phyloP scores from a whole-genome alignment of 2,888 invertebrate genomes.

The Rhynchonema sp. region DNA sequence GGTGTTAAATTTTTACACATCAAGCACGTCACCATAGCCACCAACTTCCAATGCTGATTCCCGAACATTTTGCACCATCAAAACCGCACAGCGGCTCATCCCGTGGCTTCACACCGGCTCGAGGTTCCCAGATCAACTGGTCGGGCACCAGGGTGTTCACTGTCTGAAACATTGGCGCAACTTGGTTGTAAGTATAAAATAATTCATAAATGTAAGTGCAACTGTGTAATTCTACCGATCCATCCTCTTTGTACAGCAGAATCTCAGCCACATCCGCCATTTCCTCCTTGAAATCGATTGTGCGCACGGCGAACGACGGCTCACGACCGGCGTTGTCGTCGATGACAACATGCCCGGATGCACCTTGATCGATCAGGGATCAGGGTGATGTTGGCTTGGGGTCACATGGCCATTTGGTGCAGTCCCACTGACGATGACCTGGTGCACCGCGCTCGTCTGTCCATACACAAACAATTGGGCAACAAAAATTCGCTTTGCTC shows the following conservation, averaged over 20 bases:
- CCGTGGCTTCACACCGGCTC: constrained; percentile 1
- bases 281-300: background rate
- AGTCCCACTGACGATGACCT: too few species aligned
- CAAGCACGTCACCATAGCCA: too few species aligned
- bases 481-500: too few species aligned
- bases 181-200: background rate
- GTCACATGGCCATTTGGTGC: too few species aligned
- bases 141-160: constrained; percentile 4
- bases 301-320: constrained; percentile 3
- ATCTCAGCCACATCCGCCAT: constrained; percentile 1
- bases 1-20: background rate
- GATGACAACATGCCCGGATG: constrained; percentile 6
- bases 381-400: too few species aligned
- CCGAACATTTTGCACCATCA: background rate
- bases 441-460: too few species aligned
- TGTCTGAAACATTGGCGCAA: background rate
- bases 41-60: background rate
- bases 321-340: constrained; percentile 1
- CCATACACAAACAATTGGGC: background rate
- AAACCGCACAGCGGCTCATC: constrained; percentile 3
- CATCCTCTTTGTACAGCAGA: constrained; percentile 1
- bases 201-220: background rate
- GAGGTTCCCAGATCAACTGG: constrained; percentile 1
- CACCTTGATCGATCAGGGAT: too few species aligned
- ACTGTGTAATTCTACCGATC: too few species aligned